Percentiles rank a stretch among this genome's conserved stretches.
phyloP scores from a whole-genome alignment of 2,113 vertebrate genomes.

The Orcinus orca region DNA sequence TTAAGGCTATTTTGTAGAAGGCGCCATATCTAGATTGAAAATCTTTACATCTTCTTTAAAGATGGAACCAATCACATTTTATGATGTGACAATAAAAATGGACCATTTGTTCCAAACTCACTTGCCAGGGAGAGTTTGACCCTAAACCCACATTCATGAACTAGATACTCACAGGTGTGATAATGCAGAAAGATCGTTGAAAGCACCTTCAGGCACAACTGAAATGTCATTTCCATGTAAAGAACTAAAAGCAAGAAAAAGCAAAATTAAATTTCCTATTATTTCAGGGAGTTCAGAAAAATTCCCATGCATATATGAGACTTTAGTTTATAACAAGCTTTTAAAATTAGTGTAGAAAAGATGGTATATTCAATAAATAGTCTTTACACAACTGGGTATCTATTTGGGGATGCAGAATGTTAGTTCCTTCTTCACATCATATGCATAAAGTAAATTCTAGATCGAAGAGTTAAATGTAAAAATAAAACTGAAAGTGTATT shows the following conservation, averaged over 20 bases:
- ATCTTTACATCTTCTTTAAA: background rate
- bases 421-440: background rate
- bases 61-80: background rate
- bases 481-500: background rate
- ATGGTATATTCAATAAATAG: background rate
- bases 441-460: background rate
- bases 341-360: background rate
- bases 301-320: background rate
- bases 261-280: background rate
- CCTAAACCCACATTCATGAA: background rate
- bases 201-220: slow-evolving; percentile 95
- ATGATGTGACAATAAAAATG: background rate
- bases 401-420: background rate
- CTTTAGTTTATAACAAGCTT: background rate
- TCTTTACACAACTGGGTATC: background rate
- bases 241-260: slow-evolving; percentile 85
- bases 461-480: slow-evolving; percentile 19
- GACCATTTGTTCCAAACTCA: background rate
- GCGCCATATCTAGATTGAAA: background rate
- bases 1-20: background rate
- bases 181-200: slow-evolving; percentile 94
- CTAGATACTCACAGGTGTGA: slow-evolving; percentile 94
- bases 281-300: background rate
- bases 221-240: slow-evolving; percentile 99
- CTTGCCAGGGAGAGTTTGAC: background rate